phyloP scores from a whole-genome alignment of 2,888 invertebrate genomes.

The Apodemia duryi region DNA sequence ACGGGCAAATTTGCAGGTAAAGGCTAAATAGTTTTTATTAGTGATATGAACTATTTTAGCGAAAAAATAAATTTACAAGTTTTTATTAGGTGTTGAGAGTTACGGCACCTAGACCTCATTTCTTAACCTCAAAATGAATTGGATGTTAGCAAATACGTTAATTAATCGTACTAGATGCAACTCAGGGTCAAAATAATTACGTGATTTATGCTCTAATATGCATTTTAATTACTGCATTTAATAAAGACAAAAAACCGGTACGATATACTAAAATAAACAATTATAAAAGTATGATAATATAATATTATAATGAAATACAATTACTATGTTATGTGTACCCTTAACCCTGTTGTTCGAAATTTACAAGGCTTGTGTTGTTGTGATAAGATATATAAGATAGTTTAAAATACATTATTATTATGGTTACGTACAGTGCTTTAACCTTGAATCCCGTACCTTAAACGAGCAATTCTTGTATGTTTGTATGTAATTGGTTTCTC shows the following conservation, averaged over 20 bases:
- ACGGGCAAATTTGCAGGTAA: neutral
- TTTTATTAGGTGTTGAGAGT: constrained; percentile 36
- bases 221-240: constrained; percentile 23
- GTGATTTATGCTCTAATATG: constrained; percentile 26
- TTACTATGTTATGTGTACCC: neutral
- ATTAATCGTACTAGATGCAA: constrained; percentile 49
- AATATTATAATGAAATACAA: neutral
- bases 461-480: no score
- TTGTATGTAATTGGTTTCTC: no score
- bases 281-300: neutral
- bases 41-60: constrained; percentile 11
- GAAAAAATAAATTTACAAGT: constrained; percentile 16
- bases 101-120: constrained; percentile 61
- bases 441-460: no score
- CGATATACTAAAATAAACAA: constrained; percentile 10
- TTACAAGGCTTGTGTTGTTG: constrained; percentile 23
- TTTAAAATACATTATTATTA: no score
- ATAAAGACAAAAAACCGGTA: constrained; percentile 16
- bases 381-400: constrained; percentile 3
- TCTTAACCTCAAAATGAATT: constrained; percentile 59
- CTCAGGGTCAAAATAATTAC: constrained; percentile 33
- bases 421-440: no score
- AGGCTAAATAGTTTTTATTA: neutral
- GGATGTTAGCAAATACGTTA: constrained; percentile 54
- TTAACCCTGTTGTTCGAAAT: constrained; percentile 7